Evolutionary conservation across 2,113 vertebrate genomes (phyloP).

Genomic region (Sterna hirundo): DNA sequence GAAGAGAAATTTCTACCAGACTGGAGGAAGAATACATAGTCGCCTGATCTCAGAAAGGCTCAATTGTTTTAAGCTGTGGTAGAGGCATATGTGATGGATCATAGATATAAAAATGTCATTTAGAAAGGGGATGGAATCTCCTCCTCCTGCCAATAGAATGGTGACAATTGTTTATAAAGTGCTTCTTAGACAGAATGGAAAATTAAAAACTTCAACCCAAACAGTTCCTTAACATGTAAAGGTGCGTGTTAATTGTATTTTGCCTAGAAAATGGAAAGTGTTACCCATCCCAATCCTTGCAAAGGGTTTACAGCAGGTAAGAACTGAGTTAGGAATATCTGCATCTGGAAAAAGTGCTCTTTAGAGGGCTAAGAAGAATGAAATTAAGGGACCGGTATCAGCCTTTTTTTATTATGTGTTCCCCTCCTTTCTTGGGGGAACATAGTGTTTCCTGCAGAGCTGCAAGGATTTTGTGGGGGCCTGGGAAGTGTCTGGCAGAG

Average conservation of each 20-base stretch:
- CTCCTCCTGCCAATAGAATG: neutral
- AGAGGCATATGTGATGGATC: neutral
- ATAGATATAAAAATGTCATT: neutral
- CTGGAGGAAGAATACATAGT: neutral
- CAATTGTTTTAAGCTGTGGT: neutral
- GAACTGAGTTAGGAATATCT: neutral
- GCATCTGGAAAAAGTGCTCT: neutral
- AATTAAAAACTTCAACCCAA: neutral
- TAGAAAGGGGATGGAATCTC: neutral
- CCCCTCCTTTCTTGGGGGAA: neutral
- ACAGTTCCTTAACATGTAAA: neutral
- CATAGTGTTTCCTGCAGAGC: neutral
- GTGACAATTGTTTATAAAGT: neutral
- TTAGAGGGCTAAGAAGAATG: neutral
- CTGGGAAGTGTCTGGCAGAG: neutral
- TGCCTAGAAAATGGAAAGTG: neutral
- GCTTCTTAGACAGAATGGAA: neutral
- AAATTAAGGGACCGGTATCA: neutral
- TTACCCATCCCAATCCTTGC: neutral
- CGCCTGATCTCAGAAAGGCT: neutral
- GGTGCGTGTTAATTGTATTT: neutral
- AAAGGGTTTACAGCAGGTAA: neutral
- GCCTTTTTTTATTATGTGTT: neutral
- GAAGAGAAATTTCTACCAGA: neutral
- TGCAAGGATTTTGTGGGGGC: rapidly evolving